Evolutionary conservation across 2,888 invertebrate species (phyloP), one percentile per base, ranked within the genome.

Genomic region (Rhingia campestris): DNA sequence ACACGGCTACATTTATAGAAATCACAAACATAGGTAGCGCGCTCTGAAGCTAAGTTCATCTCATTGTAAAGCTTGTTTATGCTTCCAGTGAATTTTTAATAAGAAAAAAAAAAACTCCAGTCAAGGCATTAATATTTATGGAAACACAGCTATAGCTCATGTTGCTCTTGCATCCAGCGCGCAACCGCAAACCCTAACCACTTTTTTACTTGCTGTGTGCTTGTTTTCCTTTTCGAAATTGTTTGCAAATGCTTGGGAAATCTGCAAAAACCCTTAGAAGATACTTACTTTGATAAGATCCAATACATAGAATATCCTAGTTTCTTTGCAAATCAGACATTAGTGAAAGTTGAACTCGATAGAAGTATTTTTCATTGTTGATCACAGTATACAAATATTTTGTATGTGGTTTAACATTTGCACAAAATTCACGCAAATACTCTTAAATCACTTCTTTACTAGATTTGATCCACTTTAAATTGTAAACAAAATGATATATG

Each of bases 1-100:
- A 41, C 58, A 64, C 53, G 30, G 54, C 41, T 70, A 41, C 37
- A 58, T 47, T 22, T 54, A 30, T 37, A 53, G 39, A 35, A 70
- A 66, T 61, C 56, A 32, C 67, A 54, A 69, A 54, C 66, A 54
- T 41, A 72, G 66, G 61, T 76, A 67, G 77, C 75, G 77, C 75
- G 53, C 74, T 59, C 43, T 12, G 6, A 22, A 22, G 56, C 53
- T 53, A 63, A 63, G 56, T 63, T 73, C 73, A 64, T 82, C 77
- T 82, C 64, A 69, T 64, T 64, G 77, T 45, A 75, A 79, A 84
- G 84, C 79, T 82, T 79, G 84, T 79, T 84, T 79, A 66, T 84
- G 54, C 56, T 74, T 79, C 79, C 49, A 58, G 43, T 69, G 69
- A 53, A 69, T 82, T 77, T 73, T 79, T 58, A 58, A 58, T 56